A percentile compares a stretch with the other conserved stretches of the same genome.
phyloP scores from a whole-genome alignment of 2,797 vertebrate species.

The Lacerta agilis region DNA sequence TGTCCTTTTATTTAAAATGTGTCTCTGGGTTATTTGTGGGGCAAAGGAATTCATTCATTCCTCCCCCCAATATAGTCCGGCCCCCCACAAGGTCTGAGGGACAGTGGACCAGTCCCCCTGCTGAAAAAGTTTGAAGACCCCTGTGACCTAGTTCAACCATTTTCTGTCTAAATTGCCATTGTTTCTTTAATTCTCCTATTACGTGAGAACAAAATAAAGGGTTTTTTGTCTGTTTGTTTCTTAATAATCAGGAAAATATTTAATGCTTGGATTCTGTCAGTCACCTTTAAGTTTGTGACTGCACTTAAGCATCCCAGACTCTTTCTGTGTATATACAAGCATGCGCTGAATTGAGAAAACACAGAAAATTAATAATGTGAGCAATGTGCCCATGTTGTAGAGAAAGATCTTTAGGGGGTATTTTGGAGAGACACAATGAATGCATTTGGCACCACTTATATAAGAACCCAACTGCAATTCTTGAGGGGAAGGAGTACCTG shows the following conservation, averaged over 20 bases:
- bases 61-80: no score
- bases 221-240: no score
- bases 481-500: background rate
- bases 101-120: no score
- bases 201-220: background rate
- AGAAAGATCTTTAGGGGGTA: background rate
- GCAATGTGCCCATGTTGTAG: background rate
- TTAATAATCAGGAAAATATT: background rate
- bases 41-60: no score
- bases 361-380: background rate
- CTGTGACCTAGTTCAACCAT: background rate
- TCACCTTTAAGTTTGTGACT: background rate
- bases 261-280: background rate
- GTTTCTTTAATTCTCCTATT: background rate
- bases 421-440: conserved; percentile 1
- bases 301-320: background rate
- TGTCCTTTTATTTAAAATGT: no score
- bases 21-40: no score
- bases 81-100: no score
- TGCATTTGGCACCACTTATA: background rate
- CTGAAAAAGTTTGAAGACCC: background rate
- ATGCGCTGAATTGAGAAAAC: no score
- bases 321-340: background rate
- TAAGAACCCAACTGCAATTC: background rate
- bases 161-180: conserved; percentile 12